Percentiles rank a stretch among this genome's conserved stretches.
Conservation (phyloP, 2,888 invertebrate species). For the Dichetophora obliterata region DNA sequence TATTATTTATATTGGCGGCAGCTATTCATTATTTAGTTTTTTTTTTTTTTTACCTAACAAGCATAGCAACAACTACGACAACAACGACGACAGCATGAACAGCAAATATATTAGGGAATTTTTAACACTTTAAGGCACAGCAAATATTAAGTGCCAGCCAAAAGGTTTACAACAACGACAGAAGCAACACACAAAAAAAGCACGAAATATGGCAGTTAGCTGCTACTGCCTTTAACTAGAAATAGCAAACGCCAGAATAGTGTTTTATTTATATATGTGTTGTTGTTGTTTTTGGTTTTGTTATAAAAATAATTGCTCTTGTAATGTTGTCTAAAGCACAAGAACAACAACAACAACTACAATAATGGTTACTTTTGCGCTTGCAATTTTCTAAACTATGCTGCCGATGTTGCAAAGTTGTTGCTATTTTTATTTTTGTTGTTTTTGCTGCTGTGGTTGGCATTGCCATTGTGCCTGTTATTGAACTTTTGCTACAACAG, state of each 20-base stretch:
- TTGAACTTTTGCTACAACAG: neutral
- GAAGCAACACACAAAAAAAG: neutral
- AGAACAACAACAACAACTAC: neutral
- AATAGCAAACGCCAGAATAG: too few relatives aligned
- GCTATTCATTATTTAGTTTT: neutral
- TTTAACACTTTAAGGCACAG: neutral
- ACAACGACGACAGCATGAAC: neutral
- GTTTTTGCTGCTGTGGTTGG: too few relatives aligned
- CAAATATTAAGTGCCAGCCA: neutral
- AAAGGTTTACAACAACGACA: neutral
- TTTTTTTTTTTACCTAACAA: neutral
- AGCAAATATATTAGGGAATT: neutral
- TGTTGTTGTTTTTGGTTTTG: neutral
- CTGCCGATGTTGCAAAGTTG: neutral
- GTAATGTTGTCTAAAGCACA: neutral
- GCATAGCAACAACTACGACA: conserved; percentile 5
- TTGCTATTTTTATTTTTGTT: neutral
- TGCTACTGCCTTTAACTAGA: neutral
- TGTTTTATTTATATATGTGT: too few relatives aligned
- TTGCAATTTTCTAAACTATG: neutral
- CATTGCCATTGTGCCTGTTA: neutral
- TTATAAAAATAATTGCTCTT: neutral
- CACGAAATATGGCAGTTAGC: neutral
- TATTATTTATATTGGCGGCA: neutral
- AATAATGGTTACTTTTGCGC: neutral